phyloP scores from a whole-genome alignment of 1,140 invertebrate species.

The Drosophila ercepeae region DNA sequence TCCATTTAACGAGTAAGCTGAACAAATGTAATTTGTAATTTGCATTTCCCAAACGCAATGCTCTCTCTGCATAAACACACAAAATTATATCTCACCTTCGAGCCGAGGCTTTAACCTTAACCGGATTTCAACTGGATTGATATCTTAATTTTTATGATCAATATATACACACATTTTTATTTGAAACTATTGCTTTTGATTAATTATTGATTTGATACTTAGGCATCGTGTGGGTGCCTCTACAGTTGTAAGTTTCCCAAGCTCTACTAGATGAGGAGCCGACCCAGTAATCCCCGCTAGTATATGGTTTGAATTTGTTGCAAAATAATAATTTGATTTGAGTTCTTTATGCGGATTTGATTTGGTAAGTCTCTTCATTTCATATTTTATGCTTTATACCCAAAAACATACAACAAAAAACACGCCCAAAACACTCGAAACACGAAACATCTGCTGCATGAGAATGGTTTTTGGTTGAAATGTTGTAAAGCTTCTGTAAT shows the following conservation, averaged over 20 bases:
- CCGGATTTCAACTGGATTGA: background rate
- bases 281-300: background rate
- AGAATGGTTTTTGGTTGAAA: constrained; percentile 60
- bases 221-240: background rate
- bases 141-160: constrained; percentile 19
- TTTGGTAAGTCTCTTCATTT: constrained; percentile 45
- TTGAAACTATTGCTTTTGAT: background rate
- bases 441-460: constrained; percentile 53
- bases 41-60: constrained; percentile 28
- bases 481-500: constrained; percentile 66
- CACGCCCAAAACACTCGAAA: constrained; percentile 5
- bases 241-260: background rate
- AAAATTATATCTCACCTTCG: constrained; percentile 4
- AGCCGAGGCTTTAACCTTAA: background rate
- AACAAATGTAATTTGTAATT: constrained; percentile 30
- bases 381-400: background rate
- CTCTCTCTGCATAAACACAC: constrained; percentile 19
- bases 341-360: constrained; percentile 23
- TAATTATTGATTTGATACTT: constrained; percentile 9
- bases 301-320: constrained; percentile 10
- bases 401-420: background rate
- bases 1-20: constrained; percentile 13
- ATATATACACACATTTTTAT: constrained; percentile 22
- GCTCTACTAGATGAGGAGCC: background rate
- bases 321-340: constrained; percentile 27